A percentile compares a stretch with the other conserved stretches of the same genome.
Conservation (phyloP, 1,140 invertebrate species). For the Neodiprion lecontei region DNA sequence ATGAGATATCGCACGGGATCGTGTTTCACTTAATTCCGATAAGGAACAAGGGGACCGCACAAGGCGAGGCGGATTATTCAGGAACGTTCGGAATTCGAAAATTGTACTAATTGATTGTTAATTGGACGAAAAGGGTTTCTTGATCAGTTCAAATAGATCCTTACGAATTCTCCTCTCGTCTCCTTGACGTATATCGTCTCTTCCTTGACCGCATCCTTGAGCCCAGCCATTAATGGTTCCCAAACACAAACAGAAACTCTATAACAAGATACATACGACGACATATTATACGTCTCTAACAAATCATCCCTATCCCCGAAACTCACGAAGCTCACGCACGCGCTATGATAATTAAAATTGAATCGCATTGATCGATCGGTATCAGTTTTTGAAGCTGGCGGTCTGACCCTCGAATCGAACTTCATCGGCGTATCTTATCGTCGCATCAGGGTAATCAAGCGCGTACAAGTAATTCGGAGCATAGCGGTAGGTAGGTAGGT, state of each 20-base stretch:
- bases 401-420: too few relatives aligned
- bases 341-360: too few relatives aligned
- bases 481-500: not conserved
- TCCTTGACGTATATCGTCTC: not conserved
- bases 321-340: too few relatives aligned
- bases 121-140: not conserved
- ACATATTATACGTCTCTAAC: too few relatives aligned
- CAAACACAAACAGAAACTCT: too few relatives aligned
- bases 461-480: not conserved
- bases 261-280: too few relatives aligned
- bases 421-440: not conserved
- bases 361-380: too few relatives aligned
- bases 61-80: not conserved
- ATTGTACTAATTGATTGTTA: constrained; percentile 1
- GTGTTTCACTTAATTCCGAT: not conserved
- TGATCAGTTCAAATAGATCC: too few relatives aligned
- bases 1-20: not conserved
- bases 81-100: not conserved
- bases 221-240: too few relatives aligned
- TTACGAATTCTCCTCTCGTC: not conserved
- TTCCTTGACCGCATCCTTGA: too few relatives aligned
- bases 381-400: too few relatives aligned
- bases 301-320: too few relatives aligned
- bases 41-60: not conserved
- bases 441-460: not conserved